A percentile compares a stretch with the other conserved stretches of the same genome.
Conservation (phyloP, 2,797 vertebrate species). For the Thripadectes ignobilis region DNA sequence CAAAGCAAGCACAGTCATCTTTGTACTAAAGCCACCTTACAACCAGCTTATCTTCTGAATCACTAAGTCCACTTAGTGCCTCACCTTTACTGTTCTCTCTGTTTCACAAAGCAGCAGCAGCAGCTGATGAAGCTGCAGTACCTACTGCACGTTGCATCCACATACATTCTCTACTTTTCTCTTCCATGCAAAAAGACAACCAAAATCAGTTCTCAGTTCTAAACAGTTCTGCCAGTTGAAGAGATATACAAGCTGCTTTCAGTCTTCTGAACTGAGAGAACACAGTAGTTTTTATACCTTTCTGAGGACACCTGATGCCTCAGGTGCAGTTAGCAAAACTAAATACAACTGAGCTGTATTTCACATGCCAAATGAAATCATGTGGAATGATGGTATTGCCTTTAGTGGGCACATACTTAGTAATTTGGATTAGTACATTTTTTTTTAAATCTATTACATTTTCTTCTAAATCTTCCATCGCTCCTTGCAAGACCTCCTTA, state of each 20-base stretch:
- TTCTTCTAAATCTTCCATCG: background rate
- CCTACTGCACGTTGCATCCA: background rate
- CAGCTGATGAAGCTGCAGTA: background rate
- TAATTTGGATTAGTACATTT: background rate
- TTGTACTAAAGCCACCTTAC: background rate
- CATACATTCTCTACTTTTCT: background rate
- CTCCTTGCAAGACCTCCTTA: background rate
- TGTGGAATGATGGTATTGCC: accelerated
- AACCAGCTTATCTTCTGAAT: background rate
- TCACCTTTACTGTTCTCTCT: background rate
- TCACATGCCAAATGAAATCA: background rate
- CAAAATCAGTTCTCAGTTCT: background rate
- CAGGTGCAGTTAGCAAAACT: background rate
- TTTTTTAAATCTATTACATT: background rate
- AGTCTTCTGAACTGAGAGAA: background rate
- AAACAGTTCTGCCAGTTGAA: background rate
- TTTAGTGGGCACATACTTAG: background rate
- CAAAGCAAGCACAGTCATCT: background rate
- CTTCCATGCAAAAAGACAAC: background rate
- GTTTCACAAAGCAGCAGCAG: background rate
- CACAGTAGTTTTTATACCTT: background rate
- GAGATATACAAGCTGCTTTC: background rate
- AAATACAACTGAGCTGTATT: background rate
- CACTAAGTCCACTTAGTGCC: background rate
- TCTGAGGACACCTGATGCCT: background rate